These are phyloP conservation scores for Chironomus tepperi DNA, from an alignment of 1,140 invertebrate genomes.

Conservation along the genomic window DNA sequence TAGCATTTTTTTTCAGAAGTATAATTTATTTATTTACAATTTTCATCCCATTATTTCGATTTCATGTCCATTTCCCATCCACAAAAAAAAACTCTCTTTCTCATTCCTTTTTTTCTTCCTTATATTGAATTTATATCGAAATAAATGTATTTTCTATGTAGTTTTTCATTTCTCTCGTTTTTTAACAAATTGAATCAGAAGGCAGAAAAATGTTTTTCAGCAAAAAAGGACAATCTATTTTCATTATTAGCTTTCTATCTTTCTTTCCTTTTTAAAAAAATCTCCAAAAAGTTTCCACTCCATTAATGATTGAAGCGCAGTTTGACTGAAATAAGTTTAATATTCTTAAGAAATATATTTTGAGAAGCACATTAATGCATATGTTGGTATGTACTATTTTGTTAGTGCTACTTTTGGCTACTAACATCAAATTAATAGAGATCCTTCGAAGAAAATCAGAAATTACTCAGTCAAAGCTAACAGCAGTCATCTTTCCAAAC, in stretches of 20 bases:
- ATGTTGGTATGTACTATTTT: too few relatives aligned
- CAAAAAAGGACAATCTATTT: constrained; percentile 22
- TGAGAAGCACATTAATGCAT: too few relatives aligned
- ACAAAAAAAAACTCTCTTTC: neutral
- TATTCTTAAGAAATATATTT: too few relatives aligned
- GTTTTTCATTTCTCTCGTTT: constrained; percentile 13
- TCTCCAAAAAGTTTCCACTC: too few relatives aligned
- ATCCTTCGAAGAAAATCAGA: too few relatives aligned
- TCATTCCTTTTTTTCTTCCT: neutral
- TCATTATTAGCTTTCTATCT: constrained; percentile 16
- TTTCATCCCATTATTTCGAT: constrained; percentile 20
- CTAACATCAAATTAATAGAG: too few relatives aligned
- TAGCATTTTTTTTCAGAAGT: neutral
- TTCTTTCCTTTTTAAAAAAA: neutral
- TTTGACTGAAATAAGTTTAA: too few relatives aligned
- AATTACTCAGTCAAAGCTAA: too few relatives aligned
- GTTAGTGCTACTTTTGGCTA: too few relatives aligned
- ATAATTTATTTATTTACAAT: constrained; percentile 24
- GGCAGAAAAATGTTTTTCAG: neutral
- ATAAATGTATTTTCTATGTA: constrained; percentile 24
- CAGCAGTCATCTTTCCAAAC: too few relatives aligned
- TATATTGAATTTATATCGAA: neutral
- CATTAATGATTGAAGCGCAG: too few relatives aligned
- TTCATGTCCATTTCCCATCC: neutral
- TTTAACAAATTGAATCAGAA: constrained; percentile 22